Conservation (phyloP, 2,797 vertebrate genomes). For the Epinephelus malabaricus region DNA sequence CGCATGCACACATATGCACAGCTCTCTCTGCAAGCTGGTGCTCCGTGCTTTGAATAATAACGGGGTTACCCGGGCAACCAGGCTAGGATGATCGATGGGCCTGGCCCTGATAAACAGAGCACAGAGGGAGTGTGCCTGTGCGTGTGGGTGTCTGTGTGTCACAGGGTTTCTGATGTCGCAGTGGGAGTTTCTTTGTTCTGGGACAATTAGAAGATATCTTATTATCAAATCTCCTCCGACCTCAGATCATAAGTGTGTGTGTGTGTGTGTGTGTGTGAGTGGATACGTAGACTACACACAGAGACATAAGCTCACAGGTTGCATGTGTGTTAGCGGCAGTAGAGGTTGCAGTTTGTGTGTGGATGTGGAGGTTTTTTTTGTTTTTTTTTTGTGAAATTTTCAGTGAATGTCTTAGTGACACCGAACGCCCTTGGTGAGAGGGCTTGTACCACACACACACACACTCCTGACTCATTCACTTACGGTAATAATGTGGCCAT, state of each 20-base stretch:
- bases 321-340: background rate
- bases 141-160: constrained; percentile 57
- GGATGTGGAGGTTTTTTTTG: background rate
- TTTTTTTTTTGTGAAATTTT: too few relatives aligned
- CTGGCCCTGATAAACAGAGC: constrained; percentile 80
- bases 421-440: constrained; percentile 52
- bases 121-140: constrained; percentile 36
- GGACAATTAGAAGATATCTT: constrained; percentile 57
- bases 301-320: constrained; percentile 1
- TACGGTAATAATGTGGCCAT: constrained; percentile 56
- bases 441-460: constrained; percentile 34
- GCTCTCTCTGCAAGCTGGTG: constrained; percentile 72
- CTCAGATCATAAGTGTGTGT: constrained; percentile 11
- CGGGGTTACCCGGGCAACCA: constrained; percentile 87
- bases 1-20: constrained; percentile 33
- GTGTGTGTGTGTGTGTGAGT: background rate
- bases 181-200: constrained; percentile 66
- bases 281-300: background rate
- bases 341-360: background rate
- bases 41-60: constrained; percentile 87
- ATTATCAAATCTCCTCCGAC: constrained; percentile 48
- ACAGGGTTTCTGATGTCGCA: constrained; percentile 63
- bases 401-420: constrained; percentile 45
- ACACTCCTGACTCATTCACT: constrained; percentile 67
- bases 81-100: constrained; percentile 83